phyloP scores from a whole-genome alignment of 2,113 vertebrate species.

The Podarcis raffonei region DNA sequence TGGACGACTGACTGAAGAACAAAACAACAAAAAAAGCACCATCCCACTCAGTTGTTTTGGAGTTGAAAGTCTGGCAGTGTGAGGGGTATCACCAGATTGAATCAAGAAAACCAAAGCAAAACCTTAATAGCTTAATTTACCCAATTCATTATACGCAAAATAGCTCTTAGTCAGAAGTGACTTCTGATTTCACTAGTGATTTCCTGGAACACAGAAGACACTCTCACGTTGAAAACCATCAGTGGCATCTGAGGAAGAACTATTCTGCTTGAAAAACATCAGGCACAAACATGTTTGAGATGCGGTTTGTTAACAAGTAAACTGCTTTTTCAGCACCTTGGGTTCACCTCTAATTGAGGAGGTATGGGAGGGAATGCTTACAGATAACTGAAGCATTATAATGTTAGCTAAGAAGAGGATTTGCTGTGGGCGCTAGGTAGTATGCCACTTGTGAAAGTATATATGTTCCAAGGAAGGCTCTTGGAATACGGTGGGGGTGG shows the following conservation, averaged over 20 bases:
- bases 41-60: neutral
- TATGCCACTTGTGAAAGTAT: neutral
- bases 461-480: neutral
- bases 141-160: neutral
- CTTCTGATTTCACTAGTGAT: neutral
- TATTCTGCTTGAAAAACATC: neutral
- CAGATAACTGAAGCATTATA: neutral
- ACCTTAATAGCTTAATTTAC: neutral
- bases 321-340: neutral
- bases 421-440: neutral
- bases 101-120: neutral
- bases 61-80: neutral
- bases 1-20: neutral
- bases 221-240: neutral
- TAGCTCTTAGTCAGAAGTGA: neutral
- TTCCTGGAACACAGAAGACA: neutral
- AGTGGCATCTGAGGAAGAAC: too few species aligned
- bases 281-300: neutral
- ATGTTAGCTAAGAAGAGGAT: neutral
- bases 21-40: too few species aligned
- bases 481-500: neutral
- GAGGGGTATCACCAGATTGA: neutral
- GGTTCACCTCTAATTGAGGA: neutral
- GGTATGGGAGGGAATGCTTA: neutral
- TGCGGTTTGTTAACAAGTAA: neutral